Evolutionary conservation across 1,140 invertebrate genomes (phyloP).

Genomic region (Ips nitidus): DNA sequence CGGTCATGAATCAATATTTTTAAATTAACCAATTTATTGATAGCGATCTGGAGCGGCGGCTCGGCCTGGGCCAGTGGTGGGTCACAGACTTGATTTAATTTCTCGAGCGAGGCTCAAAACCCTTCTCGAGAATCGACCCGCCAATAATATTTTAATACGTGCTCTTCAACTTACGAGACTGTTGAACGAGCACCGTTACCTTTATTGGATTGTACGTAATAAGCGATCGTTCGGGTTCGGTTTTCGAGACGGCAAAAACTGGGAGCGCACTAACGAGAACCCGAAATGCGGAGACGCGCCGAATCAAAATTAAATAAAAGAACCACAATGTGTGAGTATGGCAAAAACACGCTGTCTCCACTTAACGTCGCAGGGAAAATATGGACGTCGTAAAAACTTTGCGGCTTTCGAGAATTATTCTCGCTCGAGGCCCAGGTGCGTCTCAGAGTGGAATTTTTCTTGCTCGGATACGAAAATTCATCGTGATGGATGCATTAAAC

Average conservation of each 20-base stretch:
- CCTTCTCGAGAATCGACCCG: too few species aligned
- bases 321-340: constrained; percentile 20
- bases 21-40: constrained; percentile 50
- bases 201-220: constrained; percentile 2
- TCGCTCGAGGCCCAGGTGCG: neutral
- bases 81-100: neutral
- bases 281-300: constrained; percentile 13
- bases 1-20: constrained; percentile 48
- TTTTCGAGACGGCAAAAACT: constrained; percentile 15
- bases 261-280: constrained; percentile 19
- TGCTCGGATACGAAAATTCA: too few species aligned
- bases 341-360: constrained; percentile 22
- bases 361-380: constrained; percentile 20
- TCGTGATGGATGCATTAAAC: too few species aligned
- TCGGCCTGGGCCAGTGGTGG: constrained; percentile 23
- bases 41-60: constrained; percentile 40
- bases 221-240: neutral
- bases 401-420: constrained; percentile 23
- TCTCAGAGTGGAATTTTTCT: neutral
- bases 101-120: too few species aligned
- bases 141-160: too few species aligned
- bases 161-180: neutral
- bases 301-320: constrained; percentile 18
- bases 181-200: neutral
- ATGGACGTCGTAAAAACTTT: constrained; percentile 24